Evolutionary conservation across 2,113 vertebrate species (phyloP), one percentile per base, ranked within the genome.

Genomic region (Brachypteracias leptosomus): DNA sequence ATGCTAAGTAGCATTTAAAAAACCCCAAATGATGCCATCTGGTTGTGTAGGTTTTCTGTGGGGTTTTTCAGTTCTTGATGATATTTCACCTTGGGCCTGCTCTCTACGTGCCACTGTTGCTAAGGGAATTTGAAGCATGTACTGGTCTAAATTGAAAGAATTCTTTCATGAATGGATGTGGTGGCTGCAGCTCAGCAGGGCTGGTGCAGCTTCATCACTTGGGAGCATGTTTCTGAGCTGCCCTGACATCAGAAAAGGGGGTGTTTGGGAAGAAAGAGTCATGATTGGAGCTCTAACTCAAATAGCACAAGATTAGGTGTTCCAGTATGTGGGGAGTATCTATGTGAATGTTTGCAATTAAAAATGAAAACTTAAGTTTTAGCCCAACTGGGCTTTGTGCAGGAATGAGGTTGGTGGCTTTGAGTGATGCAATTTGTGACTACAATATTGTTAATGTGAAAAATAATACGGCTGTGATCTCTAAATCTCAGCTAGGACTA

Each of bases 271-370:
- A 11, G 18, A 38, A 36, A 3, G 19, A 29, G 10, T 33, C 6
- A 0, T 0, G 2, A 4, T 36, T 66, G 26, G 20, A 4, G 5
- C 63, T 61, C 40, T 5, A 11, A 16, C 36, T 67, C 17, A 0
- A 3, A 7, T 1, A 21, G 38, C 54, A 7, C 7, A 0, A 25
- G 21, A 5, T 38, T 13, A 22, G 20, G 17, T 15, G 51, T 11
- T 86, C 16, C 10, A n/a, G 33, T 36, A 7, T 4, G 1, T 62
- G 15, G 25, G 29, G 35, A 74, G 8, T 33, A n/a, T 24, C 18
- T 18, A 2, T 1, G n/a, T n/a, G n/a, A n/a, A n/a, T n/a, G n/a
- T n/a, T n/a, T n/a, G n/a, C n/a, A n/a, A n/a, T n/a, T n/a, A n/a
- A n/a, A n/a, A n/a, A n/a, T n/a, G n/a, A 40, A 35, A 76, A 36